Evolutionary conservation across 2,797 vertebrate species (phyloP).

Genomic region (Petrocephalus schoutedeni): DNA sequence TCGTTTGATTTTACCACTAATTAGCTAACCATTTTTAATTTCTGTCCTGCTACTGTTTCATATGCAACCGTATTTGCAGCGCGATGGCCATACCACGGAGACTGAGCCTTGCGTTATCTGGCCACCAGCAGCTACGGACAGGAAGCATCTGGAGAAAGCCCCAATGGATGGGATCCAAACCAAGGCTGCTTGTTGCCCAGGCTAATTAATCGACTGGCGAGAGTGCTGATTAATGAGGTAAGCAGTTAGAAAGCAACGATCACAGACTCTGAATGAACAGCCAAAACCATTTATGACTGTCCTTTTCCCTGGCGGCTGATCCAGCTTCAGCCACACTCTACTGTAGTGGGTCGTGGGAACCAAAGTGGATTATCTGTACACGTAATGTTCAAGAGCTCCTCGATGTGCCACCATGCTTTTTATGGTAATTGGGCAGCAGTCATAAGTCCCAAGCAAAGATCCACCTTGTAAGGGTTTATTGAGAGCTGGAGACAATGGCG

Average conservation of each 20-base stretch:
- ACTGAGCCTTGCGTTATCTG: neutral
- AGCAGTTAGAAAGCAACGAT: slow-evolving; percentile 2
- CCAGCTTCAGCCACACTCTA: neutral
- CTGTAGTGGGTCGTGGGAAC: neutral
- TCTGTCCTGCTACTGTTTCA: neutral
- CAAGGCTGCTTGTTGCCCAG: neutral
- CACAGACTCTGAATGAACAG: neutral
- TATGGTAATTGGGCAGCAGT: neutral
- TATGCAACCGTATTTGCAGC: neutral
- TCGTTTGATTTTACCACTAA: neutral
- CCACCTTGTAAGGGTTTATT: neutral
- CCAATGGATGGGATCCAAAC: neutral
- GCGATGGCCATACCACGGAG: neutral
- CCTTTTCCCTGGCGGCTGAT: neutral
- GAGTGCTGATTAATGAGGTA: slow-evolving; percentile 8
- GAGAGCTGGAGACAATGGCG: neutral
- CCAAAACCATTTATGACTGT: neutral
- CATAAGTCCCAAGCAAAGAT: neutral
- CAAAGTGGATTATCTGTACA: neutral
- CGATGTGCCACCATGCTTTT: neutral
- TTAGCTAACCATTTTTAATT: neutral
- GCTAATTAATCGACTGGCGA: slow-evolving; percentile 3
- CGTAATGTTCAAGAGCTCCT: neutral
- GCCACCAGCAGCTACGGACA: neutral
- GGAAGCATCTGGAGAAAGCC: neutral